A percentile compares a stretch with the other conserved stretches of the same genome.
Conservation (phyloP, 2,888 invertebrate species). For the Vesta saturnalis region DNA sequence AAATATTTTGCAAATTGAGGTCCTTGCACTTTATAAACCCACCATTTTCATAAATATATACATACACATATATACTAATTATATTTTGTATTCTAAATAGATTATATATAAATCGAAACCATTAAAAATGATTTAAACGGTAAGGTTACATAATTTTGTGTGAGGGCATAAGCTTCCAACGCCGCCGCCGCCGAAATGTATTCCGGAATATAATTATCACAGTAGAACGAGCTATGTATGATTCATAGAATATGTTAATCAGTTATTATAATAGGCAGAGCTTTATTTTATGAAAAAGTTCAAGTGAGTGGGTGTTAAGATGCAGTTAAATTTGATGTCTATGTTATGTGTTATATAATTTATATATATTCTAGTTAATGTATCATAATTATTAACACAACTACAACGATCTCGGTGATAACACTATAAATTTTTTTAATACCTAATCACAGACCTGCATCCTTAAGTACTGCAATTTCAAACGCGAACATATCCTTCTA, state of each 20-base stretch:
- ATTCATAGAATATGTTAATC: constrained; percentile 45
- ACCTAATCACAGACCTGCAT: too few species aligned
- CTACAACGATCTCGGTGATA: constrained; percentile 36
- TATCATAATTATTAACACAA: constrained; percentile 40
- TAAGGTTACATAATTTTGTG: constrained; percentile 18
- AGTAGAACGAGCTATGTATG: constrained; percentile 30
- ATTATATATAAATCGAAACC: constrained; percentile 21
- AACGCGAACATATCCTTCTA: too few species aligned
- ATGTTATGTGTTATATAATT: constrained; percentile 42
- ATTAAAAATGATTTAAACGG: constrained; percentile 34
- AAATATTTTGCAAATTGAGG: constrained; percentile 12
- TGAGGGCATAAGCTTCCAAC: constrained; percentile 23
- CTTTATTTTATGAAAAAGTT: constrained; percentile 39
- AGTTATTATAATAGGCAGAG: constrained; percentile 37
- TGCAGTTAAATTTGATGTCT: constrained; percentile 42
- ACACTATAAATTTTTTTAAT: constrained; percentile 22
- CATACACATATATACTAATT: not conserved
- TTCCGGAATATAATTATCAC: constrained; percentile 35
- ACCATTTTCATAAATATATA: not conserved
- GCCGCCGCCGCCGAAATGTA: constrained; percentile 17
- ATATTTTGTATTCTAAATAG: constrained; percentile 13
- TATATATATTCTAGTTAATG: constrained; percentile 33
- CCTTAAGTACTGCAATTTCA: not conserved
- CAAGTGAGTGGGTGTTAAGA: constrained; percentile 39
- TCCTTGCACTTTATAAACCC: constrained; percentile 6